Evolutionary conservation across 2,113 vertebrate species (phyloP).

Genomic region (Porphyrio hochstetteri): DNA sequence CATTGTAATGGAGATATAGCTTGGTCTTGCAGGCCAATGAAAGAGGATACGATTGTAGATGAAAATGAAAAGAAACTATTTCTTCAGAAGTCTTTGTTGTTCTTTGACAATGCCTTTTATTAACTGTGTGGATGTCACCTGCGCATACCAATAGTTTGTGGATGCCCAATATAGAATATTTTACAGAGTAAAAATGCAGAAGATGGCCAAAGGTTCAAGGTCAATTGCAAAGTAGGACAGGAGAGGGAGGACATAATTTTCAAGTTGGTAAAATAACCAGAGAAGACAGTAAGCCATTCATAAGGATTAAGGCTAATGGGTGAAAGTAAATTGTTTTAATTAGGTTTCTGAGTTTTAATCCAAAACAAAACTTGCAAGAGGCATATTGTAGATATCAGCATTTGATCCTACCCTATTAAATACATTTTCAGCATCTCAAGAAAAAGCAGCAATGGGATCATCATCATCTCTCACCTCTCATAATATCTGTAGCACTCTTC

Average conservation of each 20-base stretch:
- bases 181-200: slow-evolving; percentile 45
- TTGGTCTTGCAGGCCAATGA: neutral
- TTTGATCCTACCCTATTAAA: slow-evolving; percentile 53
- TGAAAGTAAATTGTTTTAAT: slow-evolving; percentile 73
- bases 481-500: slow-evolving; percentile 63
- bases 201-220: slow-evolving; percentile 62
- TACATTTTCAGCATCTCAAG: slow-evolving; percentile 37
- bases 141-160: neutral
- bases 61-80: neutral
- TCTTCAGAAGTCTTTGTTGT: neutral
- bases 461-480: slow-evolving; percentile 64
- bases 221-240: slow-evolving; percentile 65
- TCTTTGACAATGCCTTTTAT: neutral
- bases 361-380: slow-evolving; percentile 63
- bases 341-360: slow-evolving; percentile 72
- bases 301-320: slow-evolving; percentile 70
- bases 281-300: slow-evolving; percentile 68
- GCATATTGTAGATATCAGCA: slow-evolving; percentile 47
- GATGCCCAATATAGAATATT: neutral
- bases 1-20: neutral
- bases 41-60: neutral
- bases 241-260: slow-evolving; percentile 65
- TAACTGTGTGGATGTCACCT: slow-evolving; percentile 1
- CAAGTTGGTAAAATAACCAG: slow-evolving; percentile 69
- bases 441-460: slow-evolving; percentile 49